These are phyloP conservation scores for Mionectes macconnelli DNA, from an alignment of 2,113 vertebrate species.

Conservation along the genomic window DNA sequence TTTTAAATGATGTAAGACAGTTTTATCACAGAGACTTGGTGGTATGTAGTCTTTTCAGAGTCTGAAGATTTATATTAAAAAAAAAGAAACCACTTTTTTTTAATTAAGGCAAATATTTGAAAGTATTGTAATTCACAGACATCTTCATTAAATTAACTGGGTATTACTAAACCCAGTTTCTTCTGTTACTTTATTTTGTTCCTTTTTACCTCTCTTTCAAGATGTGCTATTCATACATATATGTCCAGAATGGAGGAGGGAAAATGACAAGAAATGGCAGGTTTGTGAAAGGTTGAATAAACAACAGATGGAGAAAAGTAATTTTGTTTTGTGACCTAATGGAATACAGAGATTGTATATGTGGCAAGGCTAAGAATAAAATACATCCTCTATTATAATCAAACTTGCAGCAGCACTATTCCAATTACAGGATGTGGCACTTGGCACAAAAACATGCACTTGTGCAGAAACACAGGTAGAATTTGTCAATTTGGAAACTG, in stretches of 20 bases:
- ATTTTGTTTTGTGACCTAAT: slow-evolving; percentile 2
- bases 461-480: not conserved
- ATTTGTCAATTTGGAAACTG: not conserved
- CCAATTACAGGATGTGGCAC: not conserved
- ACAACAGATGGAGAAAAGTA: slow-evolving; percentile 26
- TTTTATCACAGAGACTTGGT: not conserved
- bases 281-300: slow-evolving; percentile 12
- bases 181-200: not conserved
- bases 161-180: not conserved
- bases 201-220: not conserved
- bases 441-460: not conserved
- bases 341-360: not conserved
- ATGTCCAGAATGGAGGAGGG: not conserved
- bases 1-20: not conserved
- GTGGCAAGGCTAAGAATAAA: not conserved
- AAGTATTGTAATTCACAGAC: not conserved
- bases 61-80: not conserved
- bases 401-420: not conserved
- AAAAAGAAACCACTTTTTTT: not conserved
- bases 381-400: not conserved
- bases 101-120: not conserved
- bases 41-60: not conserved
- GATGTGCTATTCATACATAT: not conserved
- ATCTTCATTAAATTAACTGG: not conserved
- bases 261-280: not conserved